A percentile compares a stretch with the other conserved stretches of the same genome.
phyloP scores from a whole-genome alignment of 1,140 invertebrate species.

The Papilio machaon region DNA sequence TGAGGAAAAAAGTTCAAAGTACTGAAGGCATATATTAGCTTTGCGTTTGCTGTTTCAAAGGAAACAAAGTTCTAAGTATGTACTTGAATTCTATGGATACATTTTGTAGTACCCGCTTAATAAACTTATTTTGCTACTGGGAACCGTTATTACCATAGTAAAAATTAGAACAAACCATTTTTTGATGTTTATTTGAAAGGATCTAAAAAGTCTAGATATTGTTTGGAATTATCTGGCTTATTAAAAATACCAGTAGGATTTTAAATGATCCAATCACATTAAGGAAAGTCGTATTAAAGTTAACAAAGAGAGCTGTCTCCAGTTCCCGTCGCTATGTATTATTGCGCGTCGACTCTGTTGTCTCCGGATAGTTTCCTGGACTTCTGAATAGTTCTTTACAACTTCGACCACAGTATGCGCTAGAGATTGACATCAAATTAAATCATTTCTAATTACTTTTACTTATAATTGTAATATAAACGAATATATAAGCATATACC shows the following conservation, averaged over 20 bases:
- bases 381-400: conserved; percentile 15
- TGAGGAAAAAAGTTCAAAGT: background rate
- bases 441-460: background rate
- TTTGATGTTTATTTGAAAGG: too few species aligned
- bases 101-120: background rate
- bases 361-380: conserved; percentile 9
- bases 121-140: background rate
- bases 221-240: background rate
- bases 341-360: background rate
- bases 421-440: background rate
- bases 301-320: conserved; percentile 25
- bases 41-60: background rate
- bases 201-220: too few species aligned
- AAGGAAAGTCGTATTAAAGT: conserved; percentile 10
- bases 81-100: background rate
- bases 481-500: too few species aligned
- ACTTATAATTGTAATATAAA: background rate
- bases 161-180: too few species aligned
- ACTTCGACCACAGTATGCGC: background rate
- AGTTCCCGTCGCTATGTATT: conserved; percentile 21
- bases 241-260: background rate
- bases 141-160: too few species aligned
- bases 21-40: background rate
- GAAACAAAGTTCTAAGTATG: background rate
- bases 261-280: conserved; percentile 12